phyloP scores from a whole-genome alignment of 2,888 invertebrate species.

The Labia minor region DNA sequence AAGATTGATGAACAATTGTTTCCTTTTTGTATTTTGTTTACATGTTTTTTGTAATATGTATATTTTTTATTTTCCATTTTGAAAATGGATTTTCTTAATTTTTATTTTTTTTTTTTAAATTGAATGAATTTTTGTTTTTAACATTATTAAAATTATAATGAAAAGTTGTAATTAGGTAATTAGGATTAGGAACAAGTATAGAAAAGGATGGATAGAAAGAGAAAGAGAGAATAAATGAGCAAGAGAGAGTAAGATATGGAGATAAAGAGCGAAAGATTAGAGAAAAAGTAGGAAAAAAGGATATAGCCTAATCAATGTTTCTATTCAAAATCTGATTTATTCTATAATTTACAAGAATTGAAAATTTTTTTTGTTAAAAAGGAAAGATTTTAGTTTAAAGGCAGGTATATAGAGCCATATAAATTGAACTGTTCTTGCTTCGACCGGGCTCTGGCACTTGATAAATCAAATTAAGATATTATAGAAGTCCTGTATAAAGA shows the following conservation, averaged over 20 bases:
- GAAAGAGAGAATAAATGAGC: background rate
- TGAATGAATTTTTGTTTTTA: background rate
- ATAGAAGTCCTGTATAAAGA: too few relatives aligned
- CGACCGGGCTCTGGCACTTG: too few relatives aligned
- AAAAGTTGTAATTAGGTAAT: background rate
- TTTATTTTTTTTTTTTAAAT: background rate
- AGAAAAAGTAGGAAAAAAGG: background rate
- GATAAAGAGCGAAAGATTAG: too few relatives aligned
- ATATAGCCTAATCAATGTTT: background rate
- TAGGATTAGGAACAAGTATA: background rate
- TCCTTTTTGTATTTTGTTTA: background rate
- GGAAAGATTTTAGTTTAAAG: too few relatives aligned
- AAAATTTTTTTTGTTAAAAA: too few relatives aligned
- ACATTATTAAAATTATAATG: too few relatives aligned
- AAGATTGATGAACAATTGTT: background rate
- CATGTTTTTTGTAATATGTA: background rate
- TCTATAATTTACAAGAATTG: too few relatives aligned
- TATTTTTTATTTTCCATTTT: background rate
- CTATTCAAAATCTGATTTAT: background rate
- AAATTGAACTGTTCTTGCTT: too few relatives aligned
- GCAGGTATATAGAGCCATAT: too few relatives aligned
- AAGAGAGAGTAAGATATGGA: too few relatives aligned
- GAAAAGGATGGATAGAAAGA: background rate
- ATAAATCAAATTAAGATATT: too few relatives aligned
- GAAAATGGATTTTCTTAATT: background rate